Percentiles rank a stretch among this genome's conserved stretches.
Evolutionary conservation across 2,113 vertebrate genomes (phyloP).

Genomic region (Vicugna pacos): DNA sequence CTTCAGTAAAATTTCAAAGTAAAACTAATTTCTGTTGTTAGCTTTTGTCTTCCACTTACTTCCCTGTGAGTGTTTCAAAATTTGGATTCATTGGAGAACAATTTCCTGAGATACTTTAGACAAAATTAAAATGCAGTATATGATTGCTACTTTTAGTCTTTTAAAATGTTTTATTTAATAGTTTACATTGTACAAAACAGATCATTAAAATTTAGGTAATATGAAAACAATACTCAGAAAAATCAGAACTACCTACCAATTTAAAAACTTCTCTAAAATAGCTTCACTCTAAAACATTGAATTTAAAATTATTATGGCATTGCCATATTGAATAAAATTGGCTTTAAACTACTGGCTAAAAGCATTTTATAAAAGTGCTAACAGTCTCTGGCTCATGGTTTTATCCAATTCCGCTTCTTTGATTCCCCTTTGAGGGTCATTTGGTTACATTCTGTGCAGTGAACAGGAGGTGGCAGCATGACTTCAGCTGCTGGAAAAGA

Average conservation of each 20-base stretch:
- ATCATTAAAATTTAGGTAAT: neutral
- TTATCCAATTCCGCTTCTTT: neutral
- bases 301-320: neutral
- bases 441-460: neutral
- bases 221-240: slow-evolving; percentile 12
- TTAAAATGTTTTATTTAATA: neutral
- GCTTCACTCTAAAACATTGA: neutral
- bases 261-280: neutral
- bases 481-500: slow-evolving; percentile 9
- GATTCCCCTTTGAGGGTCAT: neutral
- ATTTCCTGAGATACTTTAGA: neutral
- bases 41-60: neutral
- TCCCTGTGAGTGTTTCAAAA: neutral
- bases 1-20: neutral
- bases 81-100: neutral
- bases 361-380: neutral
- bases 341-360: neutral
- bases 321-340: neutral
- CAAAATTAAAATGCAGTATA: neutral
- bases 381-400: neutral
- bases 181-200: neutral
- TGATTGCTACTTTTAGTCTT: neutral
- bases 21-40: neutral
- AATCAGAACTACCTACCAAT: neutral
- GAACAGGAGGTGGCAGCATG: slow-evolving; percentile 85